These are phyloP conservation scores for Coregonus sp. DNA, from an alignment of 2,797 vertebrate species.

Conservation along the genomic window DNA sequence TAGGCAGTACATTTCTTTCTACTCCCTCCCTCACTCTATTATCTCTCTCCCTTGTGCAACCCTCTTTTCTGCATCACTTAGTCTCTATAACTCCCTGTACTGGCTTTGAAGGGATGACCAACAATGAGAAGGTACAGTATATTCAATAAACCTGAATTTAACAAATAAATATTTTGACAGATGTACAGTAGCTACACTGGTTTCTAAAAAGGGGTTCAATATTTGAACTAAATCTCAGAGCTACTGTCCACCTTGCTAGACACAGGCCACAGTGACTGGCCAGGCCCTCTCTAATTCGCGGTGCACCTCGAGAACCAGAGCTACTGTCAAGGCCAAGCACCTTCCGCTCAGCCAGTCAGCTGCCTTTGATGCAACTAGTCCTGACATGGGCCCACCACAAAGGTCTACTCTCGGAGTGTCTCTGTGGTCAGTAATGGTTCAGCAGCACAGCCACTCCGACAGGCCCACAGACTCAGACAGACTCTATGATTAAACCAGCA, in stretches of 20 bases:
- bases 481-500: constrained; percentile 47
- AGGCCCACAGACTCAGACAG: constrained; percentile 29
- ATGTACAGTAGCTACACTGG: neutral
- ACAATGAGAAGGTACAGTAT: constrained; percentile 36
- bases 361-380: constrained; percentile 53
- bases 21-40: constrained; percentile 39
- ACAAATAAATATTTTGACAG: neutral
- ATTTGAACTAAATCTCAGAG: too few relatives aligned
- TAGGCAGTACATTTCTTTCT: constrained; percentile 79
- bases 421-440: constrained; percentile 66
- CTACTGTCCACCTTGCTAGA: neutral
- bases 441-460: constrained; percentile 27
- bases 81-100: constrained; percentile 23
- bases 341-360: constrained; percentile 24
- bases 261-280: constrained; percentile 33
- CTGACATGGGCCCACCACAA: constrained; percentile 53
- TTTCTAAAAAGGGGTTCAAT: too few relatives aligned
- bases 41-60: constrained; percentile 37
- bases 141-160: neutral
- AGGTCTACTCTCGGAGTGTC: constrained; percentile 46
- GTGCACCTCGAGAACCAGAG: too few relatives aligned
- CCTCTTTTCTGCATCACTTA: constrained; percentile 33
- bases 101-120: constrained; percentile 67
- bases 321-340: too few relatives aligned
- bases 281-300: constrained; percentile 9